A percentile compares a stretch with the other conserved stretches of the same genome.
phyloP scores from a whole-genome alignment of 2,797 vertebrate genomes.

The Phoeniculus purpureus region DNA sequence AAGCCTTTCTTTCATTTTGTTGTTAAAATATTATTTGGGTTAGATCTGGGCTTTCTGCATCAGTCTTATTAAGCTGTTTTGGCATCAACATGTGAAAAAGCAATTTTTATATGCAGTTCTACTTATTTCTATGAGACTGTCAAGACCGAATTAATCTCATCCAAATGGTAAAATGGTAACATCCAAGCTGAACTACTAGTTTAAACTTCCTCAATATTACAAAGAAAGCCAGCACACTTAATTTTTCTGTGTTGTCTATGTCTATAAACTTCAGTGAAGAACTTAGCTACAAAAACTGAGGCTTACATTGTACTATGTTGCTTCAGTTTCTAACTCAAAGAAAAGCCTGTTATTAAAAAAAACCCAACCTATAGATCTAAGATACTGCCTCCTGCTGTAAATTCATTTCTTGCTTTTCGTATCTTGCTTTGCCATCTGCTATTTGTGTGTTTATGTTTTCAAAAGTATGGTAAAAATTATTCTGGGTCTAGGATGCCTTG shows the following conservation, averaged over 20 bases:
- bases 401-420: not conserved
- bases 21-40: not conserved
- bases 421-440: not conserved
- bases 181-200: not conserved
- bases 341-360: not conserved
- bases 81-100: not conserved
- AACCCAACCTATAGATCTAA: not conserved
- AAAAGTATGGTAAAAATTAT: not conserved
- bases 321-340: not conserved
- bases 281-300: not conserved
- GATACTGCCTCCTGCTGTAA: not conserved
- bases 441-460: not conserved
- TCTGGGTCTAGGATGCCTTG: no score
- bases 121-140: not conserved
- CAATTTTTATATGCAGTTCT: not conserved
- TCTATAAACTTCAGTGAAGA: not conserved
- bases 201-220: not conserved
- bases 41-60: not conserved
- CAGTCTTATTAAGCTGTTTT: not conserved
- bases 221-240: not conserved
- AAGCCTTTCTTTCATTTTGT: not conserved
- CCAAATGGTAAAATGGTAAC: not conserved
- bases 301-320: not conserved
- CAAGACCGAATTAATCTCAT: not conserved
- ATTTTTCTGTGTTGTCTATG: not conserved